Conservation (phyloP, 2,888 invertebrate genomes). For the Frankliniella fusca region DNA sequence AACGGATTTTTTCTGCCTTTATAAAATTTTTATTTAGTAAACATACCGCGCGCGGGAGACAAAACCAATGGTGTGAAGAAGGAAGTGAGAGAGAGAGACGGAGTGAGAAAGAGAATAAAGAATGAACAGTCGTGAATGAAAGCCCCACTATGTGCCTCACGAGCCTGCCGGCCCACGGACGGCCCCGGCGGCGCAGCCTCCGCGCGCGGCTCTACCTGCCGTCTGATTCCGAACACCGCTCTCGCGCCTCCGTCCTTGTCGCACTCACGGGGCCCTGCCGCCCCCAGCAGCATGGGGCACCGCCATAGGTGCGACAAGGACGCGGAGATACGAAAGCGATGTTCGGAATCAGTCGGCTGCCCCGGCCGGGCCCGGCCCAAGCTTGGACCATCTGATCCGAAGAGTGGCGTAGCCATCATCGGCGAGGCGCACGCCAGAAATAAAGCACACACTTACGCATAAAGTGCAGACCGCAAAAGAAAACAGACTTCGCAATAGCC, state of each 20-base stretch:
- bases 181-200: not conserved
- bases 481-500: no score
- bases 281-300: no score
- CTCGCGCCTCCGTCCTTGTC: no score
- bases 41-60: not conserved
- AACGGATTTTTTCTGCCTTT: constrained; percentile 12
- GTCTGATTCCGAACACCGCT: no score
- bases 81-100: constrained; percentile 6
- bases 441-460: no score
- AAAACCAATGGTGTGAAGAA: constrained; percentile 20
- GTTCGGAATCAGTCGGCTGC: no score
- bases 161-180: not conserved
- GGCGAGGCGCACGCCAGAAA: no score
- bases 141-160: not conserved
- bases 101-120: not conserved
- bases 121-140: not conserved
- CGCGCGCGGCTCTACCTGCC: not conserved
- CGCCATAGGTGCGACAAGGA: no score
- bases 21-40: no score
- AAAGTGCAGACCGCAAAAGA: no score
- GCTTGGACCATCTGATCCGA: not conserved
- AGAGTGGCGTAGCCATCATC: not conserved
- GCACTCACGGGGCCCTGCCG: no score
- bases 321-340: no score
- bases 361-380: not conserved